A percentile compares a stretch with the other conserved stretches of the same genome.
Conservation (phyloP, 2,113 vertebrate species). For the Perca schrenkii region DNA sequence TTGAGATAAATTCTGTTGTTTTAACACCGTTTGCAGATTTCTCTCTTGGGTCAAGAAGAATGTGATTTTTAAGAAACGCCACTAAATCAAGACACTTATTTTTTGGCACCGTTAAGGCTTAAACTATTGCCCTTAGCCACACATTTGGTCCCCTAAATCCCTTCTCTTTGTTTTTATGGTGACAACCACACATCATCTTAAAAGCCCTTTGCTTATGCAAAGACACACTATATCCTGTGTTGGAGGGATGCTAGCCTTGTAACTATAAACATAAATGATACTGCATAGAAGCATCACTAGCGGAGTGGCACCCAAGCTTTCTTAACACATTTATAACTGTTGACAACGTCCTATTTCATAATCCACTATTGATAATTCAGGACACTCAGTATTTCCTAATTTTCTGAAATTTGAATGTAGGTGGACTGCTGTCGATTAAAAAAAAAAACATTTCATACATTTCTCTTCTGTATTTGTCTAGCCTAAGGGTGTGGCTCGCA, state of each 20-base stretch:
- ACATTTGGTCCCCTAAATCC: background rate
- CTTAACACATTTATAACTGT: slow-evolving; percentile 11
- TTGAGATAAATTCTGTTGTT: slow-evolving; percentile 4
- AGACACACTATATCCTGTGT: slow-evolving; percentile 18
- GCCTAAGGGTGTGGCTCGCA: slow-evolving; percentile 70
- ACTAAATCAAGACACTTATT: slow-evolving; percentile 7
- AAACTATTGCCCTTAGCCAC: slow-evolving; percentile 1
- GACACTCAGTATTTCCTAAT: slow-evolving; percentile 15
- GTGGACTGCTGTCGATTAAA: background rate
- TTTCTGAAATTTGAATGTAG: slow-evolving; percentile 15
- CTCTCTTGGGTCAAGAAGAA: background rate
- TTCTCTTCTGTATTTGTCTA: slow-evolving; percentile 59
- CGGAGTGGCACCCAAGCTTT: slow-evolving; percentile 4
- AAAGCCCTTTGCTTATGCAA: slow-evolving; percentile 33
- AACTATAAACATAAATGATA: slow-evolving; percentile 42
- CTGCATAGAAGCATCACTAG: slow-evolving; percentile 20
- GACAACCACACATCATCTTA: slow-evolving; percentile 34
- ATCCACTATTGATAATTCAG: slow-evolving; percentile 33
- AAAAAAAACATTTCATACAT: slow-evolving; percentile 1
- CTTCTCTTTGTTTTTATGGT: slow-evolving; percentile 16
- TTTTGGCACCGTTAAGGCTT: slow-evolving; percentile 1
- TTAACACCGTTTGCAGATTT: background rate
- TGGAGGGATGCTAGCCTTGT: background rate
- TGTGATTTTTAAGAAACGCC: background rate
- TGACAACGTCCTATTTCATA: slow-evolving; percentile 7